These are phyloP conservation scores for Ceratosolen solmsi DNA, from an alignment of 1,140 invertebrate genomes.

Conservation along the genomic window DNA sequence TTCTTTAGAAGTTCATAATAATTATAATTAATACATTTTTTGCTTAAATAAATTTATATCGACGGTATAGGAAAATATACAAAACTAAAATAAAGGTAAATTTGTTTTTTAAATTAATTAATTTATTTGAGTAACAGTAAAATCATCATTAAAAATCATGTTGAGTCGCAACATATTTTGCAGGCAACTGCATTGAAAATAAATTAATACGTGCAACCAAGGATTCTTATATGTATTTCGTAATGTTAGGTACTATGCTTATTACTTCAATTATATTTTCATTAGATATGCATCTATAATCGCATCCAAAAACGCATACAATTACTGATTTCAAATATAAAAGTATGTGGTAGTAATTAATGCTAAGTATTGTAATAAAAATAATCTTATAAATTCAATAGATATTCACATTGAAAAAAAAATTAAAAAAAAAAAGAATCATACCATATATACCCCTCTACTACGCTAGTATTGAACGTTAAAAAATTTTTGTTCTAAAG, in stretches of 20 bases:
- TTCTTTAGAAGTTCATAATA: too few relatives aligned
- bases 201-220: conserved; percentile 24
- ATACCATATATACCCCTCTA: not conserved
- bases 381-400: conserved; percentile 35
- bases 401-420: conserved; percentile 34
- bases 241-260: conserved; percentile 32
- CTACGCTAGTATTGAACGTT: conserved; percentile 9
- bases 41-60: too few relatives aligned
- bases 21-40: too few relatives aligned
- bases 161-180: conserved; percentile 43
- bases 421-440: not conserved
- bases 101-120: conserved; percentile 23
- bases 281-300: conserved; percentile 41
- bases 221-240: conserved; percentile 18
- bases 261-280: conserved; percentile 39
- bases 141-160: conserved; percentile 51
- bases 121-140: conserved; percentile 58
- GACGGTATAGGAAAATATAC: too few relatives aligned
- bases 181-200: conserved; percentile 29
- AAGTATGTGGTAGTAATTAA: conserved; percentile 52
- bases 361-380: conserved; percentile 45
- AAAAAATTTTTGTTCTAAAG: conserved; percentile 10
- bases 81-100: conserved; percentile 13
- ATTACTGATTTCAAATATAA: conserved; percentile 54
- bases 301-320: conserved; percentile 24